phyloP scores from a whole-genome alignment of 2,797 vertebrate species.

The Rhincodon typus region DNA sequence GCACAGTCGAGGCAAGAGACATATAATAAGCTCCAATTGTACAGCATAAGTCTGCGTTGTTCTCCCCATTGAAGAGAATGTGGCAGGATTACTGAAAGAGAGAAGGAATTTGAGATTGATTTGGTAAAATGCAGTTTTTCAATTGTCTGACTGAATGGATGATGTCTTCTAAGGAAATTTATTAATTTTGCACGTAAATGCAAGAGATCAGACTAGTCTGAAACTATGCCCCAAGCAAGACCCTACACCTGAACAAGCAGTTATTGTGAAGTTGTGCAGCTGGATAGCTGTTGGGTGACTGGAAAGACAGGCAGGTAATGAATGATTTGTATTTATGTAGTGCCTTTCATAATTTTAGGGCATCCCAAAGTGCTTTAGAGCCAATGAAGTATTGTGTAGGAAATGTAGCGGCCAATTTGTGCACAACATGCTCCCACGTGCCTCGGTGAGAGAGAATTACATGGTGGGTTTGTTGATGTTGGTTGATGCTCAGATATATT shows the following conservation, averaged over 20 bases:
- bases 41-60: background rate
- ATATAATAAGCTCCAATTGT: background rate
- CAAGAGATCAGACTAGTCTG: background rate
- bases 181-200: background rate
- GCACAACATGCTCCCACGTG: background rate
- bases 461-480: background rate
- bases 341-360: background rate
- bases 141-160: background rate
- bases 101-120: background rate
- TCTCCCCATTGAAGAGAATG: background rate
- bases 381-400: no score
- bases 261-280: background rate
- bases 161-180: slow-evolving; percentile 17
- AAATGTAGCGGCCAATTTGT: background rate
- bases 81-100: background rate
- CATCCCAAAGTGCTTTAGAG: background rate
- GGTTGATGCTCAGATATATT: background rate
- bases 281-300: background rate
- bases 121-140: background rate
- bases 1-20: background rate
- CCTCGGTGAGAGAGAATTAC: background rate
- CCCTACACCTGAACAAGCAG: background rate
- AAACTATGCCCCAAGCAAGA: background rate
- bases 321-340: background rate
- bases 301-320: background rate